These are phyloP conservation scores for Bryconaethiops microstoma DNA, from an alignment of 2,797 vertebrate species.

Conservation along the genomic window DNA sequence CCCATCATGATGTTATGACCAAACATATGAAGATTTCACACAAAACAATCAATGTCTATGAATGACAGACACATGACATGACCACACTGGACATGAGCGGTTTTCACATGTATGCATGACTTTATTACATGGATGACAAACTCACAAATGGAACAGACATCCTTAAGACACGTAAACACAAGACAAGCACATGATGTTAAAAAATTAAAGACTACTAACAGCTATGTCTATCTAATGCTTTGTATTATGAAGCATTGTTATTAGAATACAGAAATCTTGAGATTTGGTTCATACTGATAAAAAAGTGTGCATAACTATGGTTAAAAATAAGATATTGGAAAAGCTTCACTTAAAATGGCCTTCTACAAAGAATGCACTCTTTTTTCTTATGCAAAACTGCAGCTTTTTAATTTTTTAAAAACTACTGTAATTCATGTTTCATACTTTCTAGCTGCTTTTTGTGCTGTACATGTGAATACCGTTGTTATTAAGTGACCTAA, in stretches of 20 bases:
- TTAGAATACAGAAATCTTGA: too few relatives aligned
- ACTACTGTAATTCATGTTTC: background rate
- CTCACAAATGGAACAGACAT: background rate
- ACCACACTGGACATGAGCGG: conserved; percentile 36
- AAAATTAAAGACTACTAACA: background rate
- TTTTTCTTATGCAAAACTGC: too few relatives aligned
- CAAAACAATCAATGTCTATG: conserved; percentile 19
- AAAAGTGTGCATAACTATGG: too few relatives aligned
- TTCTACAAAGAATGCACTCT: too few relatives aligned
- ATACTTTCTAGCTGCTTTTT: background rate
- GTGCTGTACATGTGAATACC: background rate
- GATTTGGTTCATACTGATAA: too few relatives aligned
- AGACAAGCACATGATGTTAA: conserved; percentile 7
- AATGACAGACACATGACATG: conserved; percentile 38
- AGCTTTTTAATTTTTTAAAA: too few relatives aligned
- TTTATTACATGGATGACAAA: conserved; percentile 50
- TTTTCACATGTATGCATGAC: conserved; percentile 20
- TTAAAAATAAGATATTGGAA: too few relatives aligned
- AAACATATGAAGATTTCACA: conserved; percentile 1
- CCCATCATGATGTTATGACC: conserved; percentile 11
- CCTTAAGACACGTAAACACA: conserved; percentile 1
- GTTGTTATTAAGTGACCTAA: background rate
- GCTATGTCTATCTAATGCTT: background rate
- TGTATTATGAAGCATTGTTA: too few relatives aligned
- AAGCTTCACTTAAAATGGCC: too few relatives aligned